Conservation (phyloP, 2,888 invertebrate genomes). For the Acronicta alni region DNA sequence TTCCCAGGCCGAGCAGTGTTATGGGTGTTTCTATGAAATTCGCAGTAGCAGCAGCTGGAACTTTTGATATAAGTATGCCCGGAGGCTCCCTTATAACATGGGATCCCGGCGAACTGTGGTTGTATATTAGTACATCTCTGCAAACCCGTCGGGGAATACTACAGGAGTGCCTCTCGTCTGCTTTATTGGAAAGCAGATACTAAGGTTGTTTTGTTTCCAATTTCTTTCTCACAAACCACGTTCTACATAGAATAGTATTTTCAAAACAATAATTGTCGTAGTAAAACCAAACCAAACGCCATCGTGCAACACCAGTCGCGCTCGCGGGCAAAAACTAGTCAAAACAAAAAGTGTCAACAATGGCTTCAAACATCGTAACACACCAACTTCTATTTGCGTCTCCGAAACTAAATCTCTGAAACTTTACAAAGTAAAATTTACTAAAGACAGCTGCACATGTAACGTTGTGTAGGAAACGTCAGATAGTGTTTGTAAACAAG, state of each 20-base stretch:
- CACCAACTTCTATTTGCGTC: conserved; percentile 49
- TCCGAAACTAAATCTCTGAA: conserved; percentile 18
- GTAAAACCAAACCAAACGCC: conserved; percentile 3
- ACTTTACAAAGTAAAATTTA: conserved; percentile 37
- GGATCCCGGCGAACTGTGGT: no score
- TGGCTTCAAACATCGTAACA: conserved; percentile 31
- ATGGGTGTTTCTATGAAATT: no score
- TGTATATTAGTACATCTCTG: no score
- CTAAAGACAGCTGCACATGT: conserved; percentile 29
- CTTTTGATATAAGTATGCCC: no score
- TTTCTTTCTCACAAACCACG: neutral
- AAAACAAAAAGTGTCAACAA: conserved; percentile 53
- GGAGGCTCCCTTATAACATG: no score
- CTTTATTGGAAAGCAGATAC: no score
- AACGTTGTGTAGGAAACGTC: conserved; percentile 56
- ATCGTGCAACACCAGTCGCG: no score
- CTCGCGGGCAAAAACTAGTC: conserved; percentile 12
- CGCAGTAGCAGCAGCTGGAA: no score
- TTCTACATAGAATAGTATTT: neutral
- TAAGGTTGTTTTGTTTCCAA: no score
- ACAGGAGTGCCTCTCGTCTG: no score
- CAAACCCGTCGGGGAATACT: no score
- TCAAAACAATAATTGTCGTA: neutral
- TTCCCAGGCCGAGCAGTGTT: no score
- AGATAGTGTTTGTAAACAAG: conserved; percentile 40